Percentiles rank a stretch among this genome's conserved stretches.
Evolutionary conservation across 1,140 invertebrate genomes (phyloP).

Genomic region (Heliothis virescens): DNA sequence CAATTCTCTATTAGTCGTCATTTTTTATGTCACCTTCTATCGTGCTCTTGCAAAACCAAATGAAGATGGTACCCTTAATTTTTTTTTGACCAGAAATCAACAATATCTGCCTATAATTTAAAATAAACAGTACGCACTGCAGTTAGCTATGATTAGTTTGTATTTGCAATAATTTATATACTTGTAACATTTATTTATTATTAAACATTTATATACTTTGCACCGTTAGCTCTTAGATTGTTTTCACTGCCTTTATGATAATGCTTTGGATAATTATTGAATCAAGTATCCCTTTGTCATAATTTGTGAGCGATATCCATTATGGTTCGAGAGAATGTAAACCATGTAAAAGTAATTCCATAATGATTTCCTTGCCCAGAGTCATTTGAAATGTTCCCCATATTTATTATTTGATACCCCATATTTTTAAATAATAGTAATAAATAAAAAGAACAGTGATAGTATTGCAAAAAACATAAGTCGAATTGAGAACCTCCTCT

Average conservation of each 20-base stretch:
- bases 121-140: conserved; percentile 38
- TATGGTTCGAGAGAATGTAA: too few species aligned
- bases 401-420: too few species aligned
- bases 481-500: too few species aligned
- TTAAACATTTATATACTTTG: conserved; percentile 47
- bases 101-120: conserved; percentile 23
- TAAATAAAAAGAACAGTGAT: too few species aligned
- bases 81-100: conserved; percentile 11
- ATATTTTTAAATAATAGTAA: too few species aligned
- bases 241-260: conserved; percentile 46
- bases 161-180: conserved; percentile 44
- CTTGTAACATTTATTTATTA: conserved; percentile 37
- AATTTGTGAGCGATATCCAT: conserved; percentile 7
- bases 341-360: too few species aligned
- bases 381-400: too few species aligned
- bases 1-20: background rate
- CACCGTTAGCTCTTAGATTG: conserved; percentile 54
- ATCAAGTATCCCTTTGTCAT: conserved; percentile 1
- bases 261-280: conserved; percentile 25
- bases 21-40: background rate
- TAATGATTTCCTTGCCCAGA: too few species aligned
- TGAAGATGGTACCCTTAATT: background rate
- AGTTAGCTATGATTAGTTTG: conserved; percentile 46
- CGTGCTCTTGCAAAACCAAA: background rate
- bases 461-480: too few species aligned